A percentile compares a stretch with the other conserved stretches of the same genome.
phyloP scores from a whole-genome alignment of 2,113 vertebrate genomes.

The Labeo catla region DNA sequence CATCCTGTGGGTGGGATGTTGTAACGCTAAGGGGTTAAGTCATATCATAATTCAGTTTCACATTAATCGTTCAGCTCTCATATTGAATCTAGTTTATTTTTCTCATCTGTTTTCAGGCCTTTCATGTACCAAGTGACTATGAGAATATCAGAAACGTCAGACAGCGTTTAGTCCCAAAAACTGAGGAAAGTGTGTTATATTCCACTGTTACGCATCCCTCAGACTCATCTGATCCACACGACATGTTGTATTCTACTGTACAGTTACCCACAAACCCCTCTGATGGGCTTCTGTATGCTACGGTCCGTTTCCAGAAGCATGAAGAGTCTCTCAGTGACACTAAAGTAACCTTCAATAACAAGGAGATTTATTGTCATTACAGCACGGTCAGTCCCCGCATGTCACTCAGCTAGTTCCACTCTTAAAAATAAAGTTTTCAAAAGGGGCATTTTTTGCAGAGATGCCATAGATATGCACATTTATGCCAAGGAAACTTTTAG shows the following conservation, averaged over 20 bases:
- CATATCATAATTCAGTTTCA: background rate
- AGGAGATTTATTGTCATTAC: background rate
- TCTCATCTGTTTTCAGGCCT: background rate
- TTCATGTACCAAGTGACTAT: background rate
- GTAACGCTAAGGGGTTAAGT: too few species aligned
- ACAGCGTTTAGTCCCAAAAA: background rate
- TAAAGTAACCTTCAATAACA: background rate
- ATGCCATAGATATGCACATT: too few species aligned
- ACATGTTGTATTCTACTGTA: background rate
- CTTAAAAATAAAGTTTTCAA: too few species aligned
- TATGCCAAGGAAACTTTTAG: too few species aligned
- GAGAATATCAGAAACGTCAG: constrained; percentile 21
- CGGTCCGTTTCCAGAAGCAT: constrained; percentile 1
- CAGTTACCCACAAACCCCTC: background rate
- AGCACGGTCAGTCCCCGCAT: background rate
- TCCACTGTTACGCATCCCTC: background rate
- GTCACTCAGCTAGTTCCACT: background rate
- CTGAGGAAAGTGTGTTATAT: constrained; percentile 1
- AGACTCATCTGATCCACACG: background rate
- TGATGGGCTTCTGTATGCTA: background rate
- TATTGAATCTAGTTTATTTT: background rate
- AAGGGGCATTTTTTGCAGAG: too few species aligned
- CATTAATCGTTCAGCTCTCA: background rate
- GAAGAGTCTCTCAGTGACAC: background rate
- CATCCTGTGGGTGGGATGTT: too few species aligned